These are phyloP conservation scores for Hirtodrosophila duncani DNA, from an alignment of 2,888 invertebrate genomes.

Conservation along the genomic window DNA sequence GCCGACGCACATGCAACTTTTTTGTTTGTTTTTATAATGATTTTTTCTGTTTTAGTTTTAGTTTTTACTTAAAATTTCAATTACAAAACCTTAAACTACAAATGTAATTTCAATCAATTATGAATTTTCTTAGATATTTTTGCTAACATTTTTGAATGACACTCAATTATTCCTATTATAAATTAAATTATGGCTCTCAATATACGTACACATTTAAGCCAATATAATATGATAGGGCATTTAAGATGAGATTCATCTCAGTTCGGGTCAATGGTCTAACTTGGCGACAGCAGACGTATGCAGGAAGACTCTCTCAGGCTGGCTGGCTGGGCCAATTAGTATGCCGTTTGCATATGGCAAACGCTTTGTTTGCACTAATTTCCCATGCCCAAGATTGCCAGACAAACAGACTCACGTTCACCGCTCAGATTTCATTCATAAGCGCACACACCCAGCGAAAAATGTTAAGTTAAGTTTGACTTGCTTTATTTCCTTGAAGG, in stretches of 20 bases:
- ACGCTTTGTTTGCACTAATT: conserved; percentile 68
- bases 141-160: conserved; percentile 41
- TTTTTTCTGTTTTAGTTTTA: not conserved
- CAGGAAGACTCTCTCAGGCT: too few relatives aligned
- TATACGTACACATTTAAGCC: conserved; percentile 59
- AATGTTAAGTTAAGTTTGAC: conserved; percentile 31
- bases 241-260: conserved; percentile 22
- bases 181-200: conserved; percentile 50
- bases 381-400: conserved; percentile 16
- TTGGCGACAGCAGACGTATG: too few relatives aligned
- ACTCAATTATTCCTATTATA: conserved; percentile 49
- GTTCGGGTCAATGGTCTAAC: conserved; percentile 7
- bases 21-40: not conserved
- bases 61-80: not conserved
- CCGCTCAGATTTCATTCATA: conserved; percentile 34
- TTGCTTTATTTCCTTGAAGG: too few relatives aligned
- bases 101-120: conserved; percentile 36
- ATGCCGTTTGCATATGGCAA: conserved; percentile 58
- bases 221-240: conserved; percentile 42
- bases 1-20: conserved; percentile 71
- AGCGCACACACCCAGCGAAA: conserved; percentile 12
- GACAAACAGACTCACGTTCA: conserved; percentile 4
- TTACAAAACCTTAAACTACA: conserved; percentile 9
- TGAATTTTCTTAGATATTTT: conserved; percentile 31
- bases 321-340: conserved; percentile 46